Evolutionary conservation across 2,888 invertebrate species (phyloP).

Genomic region (Lapara coniferarum): DNA sequence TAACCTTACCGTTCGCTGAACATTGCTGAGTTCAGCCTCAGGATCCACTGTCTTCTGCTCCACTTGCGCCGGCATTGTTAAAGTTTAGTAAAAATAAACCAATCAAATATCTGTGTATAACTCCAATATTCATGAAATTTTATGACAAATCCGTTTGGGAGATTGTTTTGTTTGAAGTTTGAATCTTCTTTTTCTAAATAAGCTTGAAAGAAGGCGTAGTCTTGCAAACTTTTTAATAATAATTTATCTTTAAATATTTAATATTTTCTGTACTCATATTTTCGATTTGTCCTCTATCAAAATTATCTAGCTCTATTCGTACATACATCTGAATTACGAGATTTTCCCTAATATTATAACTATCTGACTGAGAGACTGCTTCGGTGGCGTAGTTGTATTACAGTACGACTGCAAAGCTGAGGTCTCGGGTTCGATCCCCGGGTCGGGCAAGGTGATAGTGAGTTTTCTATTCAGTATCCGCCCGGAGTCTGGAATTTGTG

Average conservation of each 20-base stretch:
- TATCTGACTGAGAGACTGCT: no score
- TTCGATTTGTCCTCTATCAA: no score
- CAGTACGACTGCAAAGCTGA: no score
- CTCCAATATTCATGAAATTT: constrained; percentile 1
- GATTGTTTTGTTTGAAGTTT: constrained; percentile 10
- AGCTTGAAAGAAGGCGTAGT: not conserved
- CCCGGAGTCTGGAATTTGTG: no score
- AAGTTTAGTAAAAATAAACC: constrained; percentile 3
- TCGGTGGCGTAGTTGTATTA: no score
- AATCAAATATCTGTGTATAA: constrained; percentile 22
- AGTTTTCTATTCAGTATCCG: no score
- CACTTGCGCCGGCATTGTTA: constrained; percentile 64
- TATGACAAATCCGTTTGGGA: not conserved
- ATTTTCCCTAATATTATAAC: no score
- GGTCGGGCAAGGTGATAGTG: no score
- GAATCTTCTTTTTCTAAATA: not conserved
- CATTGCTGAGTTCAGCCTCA: constrained; percentile 77
- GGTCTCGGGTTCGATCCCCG: no score
- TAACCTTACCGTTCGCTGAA: constrained; percentile 61
- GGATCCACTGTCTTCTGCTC: constrained; percentile 72
- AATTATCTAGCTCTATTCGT: no score
- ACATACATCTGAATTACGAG: no score
- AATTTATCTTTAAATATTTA: not conserved
- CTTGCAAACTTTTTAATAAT: not conserved
- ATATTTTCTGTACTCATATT: no score